Base-by-base conservation (phyloP, 1,140 invertebrate species). In the Ceratoteleas bidentatus region DNA sequence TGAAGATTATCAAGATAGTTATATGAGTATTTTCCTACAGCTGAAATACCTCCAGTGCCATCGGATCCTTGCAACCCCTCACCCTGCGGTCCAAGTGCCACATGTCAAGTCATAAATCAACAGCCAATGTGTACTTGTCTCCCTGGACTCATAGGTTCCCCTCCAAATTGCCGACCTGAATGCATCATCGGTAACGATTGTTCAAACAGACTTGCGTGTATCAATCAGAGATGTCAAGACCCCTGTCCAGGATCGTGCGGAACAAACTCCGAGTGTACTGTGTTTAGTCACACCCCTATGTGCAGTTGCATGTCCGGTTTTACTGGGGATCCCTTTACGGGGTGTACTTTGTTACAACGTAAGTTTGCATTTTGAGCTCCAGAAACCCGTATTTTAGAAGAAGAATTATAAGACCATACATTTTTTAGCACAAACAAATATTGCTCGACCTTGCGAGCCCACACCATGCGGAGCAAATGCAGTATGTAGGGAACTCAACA, bases 71-170 rank as follows among this genome's bases (percentile, higher is more conserved):
- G 95, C 82, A 87, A 92, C 54, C 94, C 94, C 56, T 94, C 94
- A 53, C 94, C 94, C 15, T 96, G 95, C 90, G 95, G 95, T 64
- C 93, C 94, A 10, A 94, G 96, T 87, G 92, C 95, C 6, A 87
- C 93, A 85, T 96, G 95, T 84, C 92, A 92, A 87, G 88, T 92
- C 53, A 84, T 93, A 56, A 93, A 93, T 54, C 92, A 93, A 45
- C 90, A 91, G 40, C 93, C 94, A 2, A 93, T 93, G 0, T 96
- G 95, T 82, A 93, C 94, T 43, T 93, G 89, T 79, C 56, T 89
- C 49, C 85, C 88, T 11, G 88, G 88, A 62, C 90, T 89, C 68
- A 85, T 86, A 11, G 92, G 92, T 54, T 82, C 85, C 73, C 92
- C 91, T 14, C 92, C 92, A 11, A 88, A 88, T 34, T 93, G 92